Conservation (phyloP, 2,888 invertebrate species). For the Xanthia icteritia region DNA sequence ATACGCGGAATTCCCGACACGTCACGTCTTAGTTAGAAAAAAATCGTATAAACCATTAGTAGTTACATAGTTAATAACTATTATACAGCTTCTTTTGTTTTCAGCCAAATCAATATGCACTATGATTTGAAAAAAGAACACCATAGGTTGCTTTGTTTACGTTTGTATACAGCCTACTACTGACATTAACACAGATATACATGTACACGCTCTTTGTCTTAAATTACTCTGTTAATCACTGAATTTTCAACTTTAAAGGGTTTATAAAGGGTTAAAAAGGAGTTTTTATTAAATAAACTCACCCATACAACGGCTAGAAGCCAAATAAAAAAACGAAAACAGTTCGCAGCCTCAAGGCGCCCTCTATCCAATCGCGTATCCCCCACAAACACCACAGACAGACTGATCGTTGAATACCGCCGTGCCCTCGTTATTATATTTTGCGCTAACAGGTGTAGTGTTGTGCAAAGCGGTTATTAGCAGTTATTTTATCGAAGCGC, state of each 20-base stretch:
- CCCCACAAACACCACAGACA: conserved; percentile 80
- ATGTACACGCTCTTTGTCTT: conserved; percentile 60
- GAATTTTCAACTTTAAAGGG: conserved; percentile 29
- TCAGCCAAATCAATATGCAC: background rate
- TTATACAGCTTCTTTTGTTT: background rate
- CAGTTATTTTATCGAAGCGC: conserved; percentile 34
- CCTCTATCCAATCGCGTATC: conserved; percentile 82
- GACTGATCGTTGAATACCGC: conserved; percentile 84
- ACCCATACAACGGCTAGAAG: conserved; percentile 91
- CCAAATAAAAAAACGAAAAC: conserved; percentile 91
- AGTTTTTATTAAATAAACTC: conserved; percentile 74
- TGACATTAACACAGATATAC: conserved; percentile 55
- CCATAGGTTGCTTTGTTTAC: conserved; percentile 61
- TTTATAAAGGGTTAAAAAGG: conserved; percentile 21
- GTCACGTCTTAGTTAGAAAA: background rate
- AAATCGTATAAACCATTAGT: background rate
- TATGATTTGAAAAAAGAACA: conserved; percentile 48
- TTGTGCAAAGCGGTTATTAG: conserved; percentile 38
- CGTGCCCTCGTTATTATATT: conserved; percentile 82
- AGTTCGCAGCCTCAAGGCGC: conserved; percentile 83
- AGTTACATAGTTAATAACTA: background rate
- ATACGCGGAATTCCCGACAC: conserved; percentile 9
- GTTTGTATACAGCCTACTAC: conserved; percentile 52
- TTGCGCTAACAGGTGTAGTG: conserved; percentile 70
- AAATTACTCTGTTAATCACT: conserved; percentile 13